Evolutionary conservation across 2,113 vertebrate genomes (phyloP).

Genomic region (Daphoenositta chrysoptera): DNA sequence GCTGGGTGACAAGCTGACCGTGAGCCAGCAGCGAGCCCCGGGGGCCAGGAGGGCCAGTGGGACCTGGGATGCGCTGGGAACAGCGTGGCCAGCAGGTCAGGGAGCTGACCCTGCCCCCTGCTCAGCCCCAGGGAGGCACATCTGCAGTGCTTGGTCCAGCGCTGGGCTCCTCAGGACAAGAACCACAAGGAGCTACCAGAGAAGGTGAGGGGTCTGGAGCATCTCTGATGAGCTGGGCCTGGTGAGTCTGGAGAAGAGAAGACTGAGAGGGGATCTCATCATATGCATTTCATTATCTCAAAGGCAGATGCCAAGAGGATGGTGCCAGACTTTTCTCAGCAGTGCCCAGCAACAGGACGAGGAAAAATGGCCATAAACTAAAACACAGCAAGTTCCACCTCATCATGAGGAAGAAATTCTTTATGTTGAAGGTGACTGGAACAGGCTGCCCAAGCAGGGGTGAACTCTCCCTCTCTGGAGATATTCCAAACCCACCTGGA

Average conservation of each 20-base stretch:
- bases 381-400: background rate
- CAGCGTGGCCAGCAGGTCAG: background rate
- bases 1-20: background rate
- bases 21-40: background rate
- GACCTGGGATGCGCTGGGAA: accelerated
- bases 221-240: background rate
- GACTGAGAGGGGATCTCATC: background rate
- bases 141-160: background rate
- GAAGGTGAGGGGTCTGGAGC: background rate
- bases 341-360: background rate
- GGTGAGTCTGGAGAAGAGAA: background rate
- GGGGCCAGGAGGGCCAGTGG: background rate
- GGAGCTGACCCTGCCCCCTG: background rate
- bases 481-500: background rate
- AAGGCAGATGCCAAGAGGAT: background rate
- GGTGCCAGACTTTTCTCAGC: background rate
- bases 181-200: background rate
- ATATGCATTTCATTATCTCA: background rate
- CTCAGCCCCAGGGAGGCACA: background rate
- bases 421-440: background rate
- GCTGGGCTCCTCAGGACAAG: background rate
- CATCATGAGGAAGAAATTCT: background rate
- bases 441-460: background rate
- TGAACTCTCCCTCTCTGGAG: background rate
- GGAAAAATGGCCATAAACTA: background rate